phyloP scores from a whole-genome alignment of 2,113 vertebrate genomes.

The Sturnus vulgaris region DNA sequence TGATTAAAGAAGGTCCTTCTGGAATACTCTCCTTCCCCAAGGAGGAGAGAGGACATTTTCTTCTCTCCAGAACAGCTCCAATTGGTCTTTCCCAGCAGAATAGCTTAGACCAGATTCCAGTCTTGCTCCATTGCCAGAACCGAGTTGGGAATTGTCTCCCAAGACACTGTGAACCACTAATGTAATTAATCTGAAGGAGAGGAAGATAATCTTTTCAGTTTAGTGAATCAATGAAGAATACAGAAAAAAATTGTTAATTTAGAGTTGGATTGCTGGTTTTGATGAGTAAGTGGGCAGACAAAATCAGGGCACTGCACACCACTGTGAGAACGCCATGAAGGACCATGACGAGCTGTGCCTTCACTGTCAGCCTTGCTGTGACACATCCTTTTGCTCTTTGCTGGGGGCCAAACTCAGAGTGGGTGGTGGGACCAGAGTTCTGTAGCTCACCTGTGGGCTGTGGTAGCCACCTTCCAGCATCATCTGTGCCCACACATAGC shows the following conservation, averaged over 20 bases:
- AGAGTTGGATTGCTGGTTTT: neutral
- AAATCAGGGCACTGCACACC: neutral
- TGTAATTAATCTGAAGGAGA: neutral
- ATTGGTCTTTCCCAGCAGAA: neutral
- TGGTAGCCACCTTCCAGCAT: neutral
- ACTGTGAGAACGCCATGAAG: neutral
- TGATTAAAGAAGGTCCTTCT: neutral
- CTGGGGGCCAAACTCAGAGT: neutral
- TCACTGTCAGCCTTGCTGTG: neutral
- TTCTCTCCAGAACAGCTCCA: neutral
- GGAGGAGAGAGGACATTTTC: neutral
- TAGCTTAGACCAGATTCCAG: neutral
- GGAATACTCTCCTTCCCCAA: neutral
- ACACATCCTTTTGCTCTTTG: neutral
- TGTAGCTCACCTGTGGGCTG: neutral
- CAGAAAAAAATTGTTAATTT: neutral
- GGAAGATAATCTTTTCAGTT: neutral
- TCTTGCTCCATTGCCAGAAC: neutral
- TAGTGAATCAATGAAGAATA: constrained; percentile 1
- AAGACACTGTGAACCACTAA: neutral
- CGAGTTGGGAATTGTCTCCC: neutral
- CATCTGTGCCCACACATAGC: neutral
- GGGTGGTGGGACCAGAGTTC: neutral
- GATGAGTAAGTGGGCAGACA: neutral
- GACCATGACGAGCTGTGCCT: neutral